phyloP scores from a whole-genome alignment of 2,113 vertebrate genomes.

The Plotosus lineatus region DNA sequence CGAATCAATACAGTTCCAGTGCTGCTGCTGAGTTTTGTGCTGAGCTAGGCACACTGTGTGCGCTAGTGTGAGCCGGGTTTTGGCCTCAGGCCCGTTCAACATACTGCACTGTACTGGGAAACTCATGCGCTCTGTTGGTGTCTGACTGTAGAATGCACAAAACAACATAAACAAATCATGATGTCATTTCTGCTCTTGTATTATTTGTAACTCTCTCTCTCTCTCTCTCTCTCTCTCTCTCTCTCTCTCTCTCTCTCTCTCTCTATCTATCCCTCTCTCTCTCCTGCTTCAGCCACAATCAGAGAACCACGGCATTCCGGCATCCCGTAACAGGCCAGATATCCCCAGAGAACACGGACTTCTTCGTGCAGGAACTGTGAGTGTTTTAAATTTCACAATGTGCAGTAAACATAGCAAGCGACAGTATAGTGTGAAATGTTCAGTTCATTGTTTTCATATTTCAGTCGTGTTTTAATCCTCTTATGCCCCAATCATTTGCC shows the following conservation, averaged over 20 bases:
- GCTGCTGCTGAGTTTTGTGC: constrained; percentile 52
- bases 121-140: constrained; percentile 45
- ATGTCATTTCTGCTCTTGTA: constrained; percentile 32
- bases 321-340: constrained; percentile 95
- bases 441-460: too few species aligned
- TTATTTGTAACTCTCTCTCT: not conserved
- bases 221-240: not conserved
- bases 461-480: not conserved
- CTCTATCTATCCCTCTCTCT: not conserved
- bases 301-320: constrained; percentile 86
- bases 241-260: not conserved
- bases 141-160: constrained; percentile 46
- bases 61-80: constrained; percentile 54
- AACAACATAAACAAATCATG: constrained; percentile 7
- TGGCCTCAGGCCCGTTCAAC: constrained; percentile 45
- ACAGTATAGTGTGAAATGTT: not conserved
- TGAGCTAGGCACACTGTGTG: constrained; percentile 56
- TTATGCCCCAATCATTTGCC: not conserved
- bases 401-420: not conserved
- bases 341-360: constrained; percentile 94
- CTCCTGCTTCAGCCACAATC: constrained; percentile 83
- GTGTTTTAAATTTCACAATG: constrained; percentile 58
- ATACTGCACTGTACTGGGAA: constrained; percentile 48
- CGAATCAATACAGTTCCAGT: constrained; percentile 65
- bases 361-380: constrained; percentile 92